A percentile compares a stretch with the other conserved stretches of the same genome.
phyloP scores from a whole-genome alignment of 2,888 invertebrate genomes.

The Lasioglossum villosulum region DNA sequence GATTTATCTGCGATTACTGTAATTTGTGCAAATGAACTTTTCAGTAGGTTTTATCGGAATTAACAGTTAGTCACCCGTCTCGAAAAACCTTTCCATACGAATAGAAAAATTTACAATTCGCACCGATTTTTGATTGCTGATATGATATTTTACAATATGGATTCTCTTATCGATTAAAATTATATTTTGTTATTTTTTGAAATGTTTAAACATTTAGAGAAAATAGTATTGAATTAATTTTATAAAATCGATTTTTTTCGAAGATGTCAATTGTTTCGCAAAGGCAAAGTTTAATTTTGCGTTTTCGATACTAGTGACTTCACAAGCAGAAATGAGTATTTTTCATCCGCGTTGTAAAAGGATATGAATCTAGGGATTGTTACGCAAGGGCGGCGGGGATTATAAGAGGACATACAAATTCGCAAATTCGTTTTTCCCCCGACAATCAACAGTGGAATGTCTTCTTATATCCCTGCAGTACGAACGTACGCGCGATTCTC shows the following conservation, averaged over 20 bases:
- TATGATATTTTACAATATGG: background rate
- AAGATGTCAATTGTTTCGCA: background rate
- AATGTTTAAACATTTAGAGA: background rate
- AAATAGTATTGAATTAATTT: background rate
- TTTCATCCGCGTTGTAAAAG: background rate
- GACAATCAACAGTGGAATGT: slow-evolving; percentile 6
- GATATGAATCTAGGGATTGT: background rate
- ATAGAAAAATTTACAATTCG: background rate
- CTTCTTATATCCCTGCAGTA: slow-evolving; percentile 18
- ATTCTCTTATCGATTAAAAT: background rate
- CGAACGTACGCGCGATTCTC: slow-evolving; percentile 50
- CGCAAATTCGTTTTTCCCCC: background rate
- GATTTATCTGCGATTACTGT: background rate
- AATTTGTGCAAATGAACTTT: background rate
- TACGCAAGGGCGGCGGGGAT: background rate
- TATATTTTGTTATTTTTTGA: background rate
- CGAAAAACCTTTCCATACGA: background rate
- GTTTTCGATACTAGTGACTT: background rate
- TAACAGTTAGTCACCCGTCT: background rate
- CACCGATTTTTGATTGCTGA: background rate
- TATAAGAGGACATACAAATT: background rate
- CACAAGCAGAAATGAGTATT: background rate
- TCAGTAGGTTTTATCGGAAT: background rate
- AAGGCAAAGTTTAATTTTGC: background rate
- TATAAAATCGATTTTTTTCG: background rate